Base-by-base conservation (phyloP, 92 coral and sea anemone species). In the Chrysogorgia sp. region DNA sequence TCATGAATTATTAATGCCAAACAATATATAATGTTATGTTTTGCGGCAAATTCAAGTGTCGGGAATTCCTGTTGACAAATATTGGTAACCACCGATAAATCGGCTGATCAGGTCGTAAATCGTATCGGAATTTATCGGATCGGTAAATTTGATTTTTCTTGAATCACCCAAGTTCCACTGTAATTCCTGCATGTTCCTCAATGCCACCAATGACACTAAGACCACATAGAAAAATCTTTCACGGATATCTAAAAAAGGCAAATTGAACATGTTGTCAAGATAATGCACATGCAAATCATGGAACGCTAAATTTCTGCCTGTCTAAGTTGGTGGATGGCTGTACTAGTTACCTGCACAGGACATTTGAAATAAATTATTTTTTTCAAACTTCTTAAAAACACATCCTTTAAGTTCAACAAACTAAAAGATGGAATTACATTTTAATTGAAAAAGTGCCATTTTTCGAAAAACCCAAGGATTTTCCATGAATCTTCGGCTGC, bases 311-410 rank as follows among this genome's bases (percentile, higher is more conserved):
- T n/a, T n/a, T n/a, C n/a, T n/a, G n/a, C n/a, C n/a, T n/a, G n/a
- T n/a, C n/a, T n/a, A n/a, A n/a, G n/a, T n/a, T n/a, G n/a, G n/a
- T n/a, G n/a, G n/a, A n/a, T n/a, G n/a, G n/a, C n/a, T n/a, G n/a
- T n/a, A n/a, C n/a, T n/a, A n/a, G 88, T 76, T 65, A 92, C 99
- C 99, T 71, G 97, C 92, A 65, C 99, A 96, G 7, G 99, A 90
- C 99, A 96, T 91, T 63, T 96, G 99, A 59, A 96, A 96, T 40
- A 96, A 81, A 82, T 96, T 96, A 81, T 96, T 96, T 63, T 84
- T 91, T 83, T 96, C 99, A 85, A 91, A 96, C 76, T 91, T 96
- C 89, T 96, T 96, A 87, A 96, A 96, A 29, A 96, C 99, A 79
- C 96, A 89, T 29, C 96, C 99, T 69, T 94, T 94, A 20, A 94